phyloP scores from a whole-genome alignment of 1,140 invertebrate species.

The Eulimnadia texana region DNA sequence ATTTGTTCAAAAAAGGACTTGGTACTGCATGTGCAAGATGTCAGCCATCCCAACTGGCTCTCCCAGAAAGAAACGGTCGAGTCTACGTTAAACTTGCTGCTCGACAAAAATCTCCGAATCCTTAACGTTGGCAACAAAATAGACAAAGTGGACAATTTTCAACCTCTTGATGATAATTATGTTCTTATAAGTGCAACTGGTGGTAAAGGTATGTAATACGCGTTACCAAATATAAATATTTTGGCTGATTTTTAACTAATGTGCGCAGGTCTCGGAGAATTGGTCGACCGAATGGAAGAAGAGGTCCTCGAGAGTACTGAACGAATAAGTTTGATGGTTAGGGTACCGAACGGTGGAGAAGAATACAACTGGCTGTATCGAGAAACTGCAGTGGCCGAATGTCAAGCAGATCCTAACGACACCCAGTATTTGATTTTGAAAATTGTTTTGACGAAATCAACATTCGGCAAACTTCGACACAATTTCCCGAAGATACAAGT shows the following conservation, averaged over 20 bases:
- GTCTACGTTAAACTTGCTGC: conserved; percentile 44
- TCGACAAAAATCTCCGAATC: conserved; percentile 40
- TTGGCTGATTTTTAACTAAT: conserved; percentile 10
- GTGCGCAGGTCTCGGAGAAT: conserved; percentile 7
- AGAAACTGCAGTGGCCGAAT: neutral
- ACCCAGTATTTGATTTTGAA: neutral
- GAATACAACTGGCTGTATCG: conserved; percentile 1
- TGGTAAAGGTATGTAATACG: conserved; percentile 29
- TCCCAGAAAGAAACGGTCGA: conserved; percentile 56
- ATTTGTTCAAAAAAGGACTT: conserved; percentile 43
- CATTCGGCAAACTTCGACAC: neutral
- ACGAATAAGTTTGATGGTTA: conserved; percentile 13
- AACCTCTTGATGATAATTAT: conserved; percentile 24
- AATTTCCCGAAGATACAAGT: neutral
- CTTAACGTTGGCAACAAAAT: conserved; percentile 72
- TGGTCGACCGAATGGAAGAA: conserved; percentile 12
- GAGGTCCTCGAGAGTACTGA: conserved; percentile 12
- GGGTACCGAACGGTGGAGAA: neutral
- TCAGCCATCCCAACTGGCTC: conserved; percentile 57
- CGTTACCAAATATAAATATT: conserved; percentile 14
- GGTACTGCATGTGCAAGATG: conserved; percentile 65
- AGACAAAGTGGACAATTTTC: conserved; percentile 34
- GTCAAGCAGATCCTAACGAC: neutral
- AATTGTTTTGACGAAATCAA: neutral
- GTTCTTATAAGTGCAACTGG: conserved; percentile 37